phyloP scores from a whole-genome alignment of 2,113 vertebrate genomes.

The Ceyx melanurus region DNA sequence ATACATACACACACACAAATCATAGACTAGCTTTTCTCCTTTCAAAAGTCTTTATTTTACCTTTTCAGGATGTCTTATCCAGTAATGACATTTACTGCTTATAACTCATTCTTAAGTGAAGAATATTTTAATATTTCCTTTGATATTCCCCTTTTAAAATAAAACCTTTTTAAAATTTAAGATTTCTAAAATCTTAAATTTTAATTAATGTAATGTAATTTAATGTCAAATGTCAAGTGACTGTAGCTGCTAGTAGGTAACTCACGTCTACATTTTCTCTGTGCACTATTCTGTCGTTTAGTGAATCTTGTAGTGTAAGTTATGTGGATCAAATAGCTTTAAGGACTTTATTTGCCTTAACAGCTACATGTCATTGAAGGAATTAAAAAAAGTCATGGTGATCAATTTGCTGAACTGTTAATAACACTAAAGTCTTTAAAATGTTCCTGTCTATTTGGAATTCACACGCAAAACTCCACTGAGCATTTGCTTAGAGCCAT shows the following conservation, averaged over 20 bases:
- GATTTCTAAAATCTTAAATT: not conserved
- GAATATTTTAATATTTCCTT: not conserved
- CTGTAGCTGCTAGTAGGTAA: not conserved
- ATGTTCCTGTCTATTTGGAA: not conserved
- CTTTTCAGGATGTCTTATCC: not conserved
- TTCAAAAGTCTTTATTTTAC: not conserved
- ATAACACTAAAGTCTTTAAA: not conserved
- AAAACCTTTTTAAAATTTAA: not conserved
- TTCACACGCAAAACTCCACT: not conserved
- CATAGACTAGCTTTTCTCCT: not conserved
- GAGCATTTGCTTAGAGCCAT: conserved; percentile 34
- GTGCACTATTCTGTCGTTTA: not conserved
- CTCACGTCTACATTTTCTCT: not conserved
- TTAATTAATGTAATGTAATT: too few species aligned
- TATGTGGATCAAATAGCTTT: not conserved
- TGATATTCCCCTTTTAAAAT: not conserved
- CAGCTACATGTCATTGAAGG: not conserved
- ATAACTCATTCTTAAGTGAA: not conserved
- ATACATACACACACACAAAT: not conserved
- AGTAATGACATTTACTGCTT: not conserved
- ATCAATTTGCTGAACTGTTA: not conserved
- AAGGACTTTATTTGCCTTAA: not conserved
- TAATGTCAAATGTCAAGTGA: not conserved
- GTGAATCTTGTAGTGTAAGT: not conserved
- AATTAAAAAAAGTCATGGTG: not conserved